Conservation (phyloP, 2,113 vertebrate genomes). For the Ameiurus melas region DNA sequence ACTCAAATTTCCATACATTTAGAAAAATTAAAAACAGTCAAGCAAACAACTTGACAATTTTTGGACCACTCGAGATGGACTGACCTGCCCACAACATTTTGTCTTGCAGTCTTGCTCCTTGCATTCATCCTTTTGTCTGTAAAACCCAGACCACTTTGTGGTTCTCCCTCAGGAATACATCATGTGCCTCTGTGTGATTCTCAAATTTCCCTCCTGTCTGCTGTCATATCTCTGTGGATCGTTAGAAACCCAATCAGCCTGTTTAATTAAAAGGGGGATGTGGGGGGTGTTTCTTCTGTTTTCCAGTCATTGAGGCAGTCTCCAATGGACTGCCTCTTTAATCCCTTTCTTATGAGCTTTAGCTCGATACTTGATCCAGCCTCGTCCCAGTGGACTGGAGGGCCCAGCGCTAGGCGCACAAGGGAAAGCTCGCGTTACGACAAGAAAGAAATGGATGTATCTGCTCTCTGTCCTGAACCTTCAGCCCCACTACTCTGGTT, state of each 20-base stretch:
- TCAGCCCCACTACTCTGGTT: neutral
- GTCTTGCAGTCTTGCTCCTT: neutral
- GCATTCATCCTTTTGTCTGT: neutral
- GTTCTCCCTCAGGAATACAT: constrained; percentile 30
- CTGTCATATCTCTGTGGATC: constrained; percentile 40
- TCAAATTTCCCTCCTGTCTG: constrained; percentile 22
- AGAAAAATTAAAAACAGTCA: too few relatives aligned
- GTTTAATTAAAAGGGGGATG: constrained; percentile 32
- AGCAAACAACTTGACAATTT: too few relatives aligned
- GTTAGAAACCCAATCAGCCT: constrained; percentile 43
- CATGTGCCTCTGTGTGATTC: constrained; percentile 21
- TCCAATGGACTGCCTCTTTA: constrained; percentile 57
- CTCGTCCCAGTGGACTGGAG: constrained; percentile 13
- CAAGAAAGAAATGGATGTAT: constrained; percentile 6
- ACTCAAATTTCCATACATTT: too few relatives aligned
- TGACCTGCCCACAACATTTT: neutral
- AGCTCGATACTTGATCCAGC: constrained; percentile 58
- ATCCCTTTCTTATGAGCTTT: constrained; percentile 71
- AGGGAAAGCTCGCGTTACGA: constrained; percentile 33
- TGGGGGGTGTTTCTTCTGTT: constrained; percentile 6
- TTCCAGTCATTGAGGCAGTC: constrained; percentile 23
- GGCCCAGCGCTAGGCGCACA: neutral
- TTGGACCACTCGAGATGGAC: too few relatives aligned
- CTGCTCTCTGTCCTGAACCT: constrained; percentile 7
- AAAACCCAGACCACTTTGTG: neutral